These are phyloP conservation scores for Palloptera scutellata DNA, from an alignment of 2,888 invertebrate genomes.

Conservation along the genomic window DNA sequence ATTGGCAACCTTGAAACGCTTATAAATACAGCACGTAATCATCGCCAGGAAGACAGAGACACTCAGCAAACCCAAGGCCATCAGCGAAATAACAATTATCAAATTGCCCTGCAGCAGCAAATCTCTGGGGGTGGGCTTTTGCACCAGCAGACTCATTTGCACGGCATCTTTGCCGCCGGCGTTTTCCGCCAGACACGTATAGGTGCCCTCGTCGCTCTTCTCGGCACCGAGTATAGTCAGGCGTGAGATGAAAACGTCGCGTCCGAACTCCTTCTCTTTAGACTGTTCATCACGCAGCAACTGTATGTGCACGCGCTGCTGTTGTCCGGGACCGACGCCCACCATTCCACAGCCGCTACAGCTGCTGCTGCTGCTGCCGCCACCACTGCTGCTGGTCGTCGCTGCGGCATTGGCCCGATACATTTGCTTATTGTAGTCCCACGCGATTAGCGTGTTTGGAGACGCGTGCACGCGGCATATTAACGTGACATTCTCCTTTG, in stretches of 20 bases:
- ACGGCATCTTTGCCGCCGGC: constrained; percentile 80
- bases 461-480: constrained; percentile 79
- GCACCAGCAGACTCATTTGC: constrained; percentile 67
- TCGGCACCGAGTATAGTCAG: constrained; percentile 73
- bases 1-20: constrained; percentile 52
- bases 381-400: constrained; percentile 20
- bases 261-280: constrained; percentile 53
- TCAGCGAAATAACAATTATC: constrained; percentile 54
- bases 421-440: constrained; percentile 71
- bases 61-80: constrained; percentile 56
- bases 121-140: constrained; percentile 50
- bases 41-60: constrained; percentile 56
- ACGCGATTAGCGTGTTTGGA: constrained; percentile 78
- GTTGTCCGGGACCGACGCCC: constrained; percentile 27
- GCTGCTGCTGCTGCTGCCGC: constrained; percentile 4
- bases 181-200: constrained; percentile 82
- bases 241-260: constrained; percentile 55
- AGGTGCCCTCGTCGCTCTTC: constrained; percentile 75
- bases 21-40: constrained; percentile 57
- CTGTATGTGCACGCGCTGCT: constrained; percentile 53
- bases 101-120: constrained; percentile 53
- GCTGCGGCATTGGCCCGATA: constrained; percentile 38
- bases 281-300: constrained; percentile 58
- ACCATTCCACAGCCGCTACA: constrained; percentile 6
- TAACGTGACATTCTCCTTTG: constrained; percentile 75